Evolutionary conservation across 2,888 invertebrate species (phyloP), one percentile per base, ranked within the genome.

Genomic region (Ypsolopha scabrella): DNA sequence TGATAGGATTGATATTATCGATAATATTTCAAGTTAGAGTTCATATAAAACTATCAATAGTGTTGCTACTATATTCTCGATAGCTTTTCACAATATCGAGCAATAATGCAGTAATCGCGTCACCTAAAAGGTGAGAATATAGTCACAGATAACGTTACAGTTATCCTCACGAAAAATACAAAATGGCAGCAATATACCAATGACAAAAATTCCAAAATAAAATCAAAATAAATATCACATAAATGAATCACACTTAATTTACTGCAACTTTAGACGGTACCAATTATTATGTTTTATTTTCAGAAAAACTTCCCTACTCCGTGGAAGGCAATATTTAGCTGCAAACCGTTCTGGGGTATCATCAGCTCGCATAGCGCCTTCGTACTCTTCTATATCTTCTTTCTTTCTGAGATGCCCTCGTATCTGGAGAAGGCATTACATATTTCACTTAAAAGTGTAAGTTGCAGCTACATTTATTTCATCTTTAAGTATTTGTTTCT

Each of bases 361-460:
- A 41, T 75, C 37, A 69, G 89, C 0, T 85, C 88, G 0, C 93
- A 93, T 57, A 75, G 89, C 13, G 90, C 91, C 0, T 88, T 88
- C 54, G 88, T 89, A 9, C 89, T 90, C 80, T 89, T 90, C 1
- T 93, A 89, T 62, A 89, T 90, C 61, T 88, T 91, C 6, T 80
- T 94, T 48, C 81, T 93, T 6, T 91, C 91, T 0, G 90, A 93
- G 63, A 88, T 93, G 61, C 93, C 94, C 0, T 90, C 88, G 0
- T 94, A 92, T 59, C 81, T 93, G 68, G 89, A 88, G 53, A 79
- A 73, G 10, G 90, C 90, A 0, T 77, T 93, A 38, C 67, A 86
- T 14, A 88, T 90, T 56, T 80, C 92, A 36, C 83, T 93, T 1
- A 87, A 87, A 61, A 73, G 86, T 62, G 91, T 91, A 58, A 68